Percentiles rank a stretch among this genome's conserved stretches.
Conservation (phyloP, 2,888 invertebrate genomes). For the Dorcus hopei region DNA sequence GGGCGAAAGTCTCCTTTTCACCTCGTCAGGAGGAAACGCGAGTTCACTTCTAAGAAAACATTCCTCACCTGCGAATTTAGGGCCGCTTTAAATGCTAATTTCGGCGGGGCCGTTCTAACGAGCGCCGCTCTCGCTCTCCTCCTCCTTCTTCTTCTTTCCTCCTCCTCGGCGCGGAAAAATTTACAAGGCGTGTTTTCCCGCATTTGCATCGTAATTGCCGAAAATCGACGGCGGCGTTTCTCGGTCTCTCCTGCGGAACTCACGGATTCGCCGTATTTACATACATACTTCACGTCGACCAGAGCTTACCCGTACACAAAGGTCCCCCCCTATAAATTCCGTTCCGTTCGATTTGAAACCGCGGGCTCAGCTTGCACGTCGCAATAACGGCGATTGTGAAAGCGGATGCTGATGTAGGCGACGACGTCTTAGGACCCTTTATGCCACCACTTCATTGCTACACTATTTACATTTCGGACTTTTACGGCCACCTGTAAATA, state of each 20-base stretch:
- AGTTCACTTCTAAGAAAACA: neutral
- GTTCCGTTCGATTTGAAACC: too few species aligned
- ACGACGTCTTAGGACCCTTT: too few species aligned
- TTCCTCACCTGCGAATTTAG: slow-evolving; percentile 1
- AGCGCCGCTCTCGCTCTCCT: neutral
- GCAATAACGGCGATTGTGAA: too few species aligned
- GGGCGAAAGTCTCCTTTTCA: too few species aligned
- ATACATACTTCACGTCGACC: too few species aligned
- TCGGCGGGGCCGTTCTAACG: neutral
- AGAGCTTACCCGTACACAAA: too few species aligned
- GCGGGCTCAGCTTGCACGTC: too few species aligned
- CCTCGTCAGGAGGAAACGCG: neutral
- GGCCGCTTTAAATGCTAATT: slow-evolving; percentile 9
- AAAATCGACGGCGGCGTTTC: neutral
- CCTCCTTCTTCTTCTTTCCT: neutral
- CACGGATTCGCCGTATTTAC: neutral
- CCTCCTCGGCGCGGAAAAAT: neutral
- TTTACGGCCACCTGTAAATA: too few species aligned
- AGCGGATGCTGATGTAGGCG: too few species aligned
- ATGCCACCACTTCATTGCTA: too few species aligned
- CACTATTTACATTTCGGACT: too few species aligned
- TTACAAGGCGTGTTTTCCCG: slow-evolving; percentile 6
- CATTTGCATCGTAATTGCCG: slow-evolving; percentile 6
- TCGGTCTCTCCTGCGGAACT: neutral
- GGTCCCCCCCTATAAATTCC: too few species aligned